Evolutionary conservation across 2,888 invertebrate species (phyloP).

Genomic region (Drosophila lutescens): DNA sequence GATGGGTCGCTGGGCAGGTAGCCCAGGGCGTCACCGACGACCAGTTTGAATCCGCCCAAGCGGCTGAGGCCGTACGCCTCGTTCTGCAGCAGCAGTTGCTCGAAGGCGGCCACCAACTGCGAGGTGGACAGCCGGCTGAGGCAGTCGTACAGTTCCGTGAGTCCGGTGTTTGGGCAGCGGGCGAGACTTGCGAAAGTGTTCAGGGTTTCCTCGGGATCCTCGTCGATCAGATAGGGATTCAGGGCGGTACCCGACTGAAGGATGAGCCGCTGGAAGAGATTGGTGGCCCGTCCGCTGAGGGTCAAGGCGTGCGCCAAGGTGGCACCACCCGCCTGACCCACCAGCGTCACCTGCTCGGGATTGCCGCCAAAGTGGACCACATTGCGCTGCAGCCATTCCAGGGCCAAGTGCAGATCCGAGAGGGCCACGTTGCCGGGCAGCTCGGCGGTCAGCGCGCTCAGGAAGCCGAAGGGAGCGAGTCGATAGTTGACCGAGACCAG

Average conservation of each 20-base stretch:
- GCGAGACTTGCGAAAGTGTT: slow-evolving; percentile 82
- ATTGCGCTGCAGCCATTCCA: slow-evolving; percentile 85
- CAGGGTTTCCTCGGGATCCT: slow-evolving; percentile 82
- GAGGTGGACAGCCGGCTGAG: slow-evolving; percentile 73
- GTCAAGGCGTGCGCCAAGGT: slow-evolving; percentile 85
- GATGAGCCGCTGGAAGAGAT: slow-evolving; percentile 85
- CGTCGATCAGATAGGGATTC: slow-evolving; percentile 85
- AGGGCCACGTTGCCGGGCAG: slow-evolving; percentile 86
- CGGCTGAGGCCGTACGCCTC: slow-evolving; percentile 68
- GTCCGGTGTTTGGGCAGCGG: slow-evolving; percentile 71
- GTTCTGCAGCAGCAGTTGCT: slow-evolving; percentile 71
- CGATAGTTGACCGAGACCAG: slow-evolving; percentile 85
- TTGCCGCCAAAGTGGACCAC: slow-evolving; percentile 85
- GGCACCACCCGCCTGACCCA: slow-evolving; percentile 86
- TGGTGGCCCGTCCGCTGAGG: slow-evolving; percentile 82
- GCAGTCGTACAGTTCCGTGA: slow-evolving; percentile 59
- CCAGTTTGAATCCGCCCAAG: slow-evolving; percentile 80
- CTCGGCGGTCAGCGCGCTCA: slow-evolving; percentile 85
- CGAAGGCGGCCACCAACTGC: slow-evolving; percentile 70
- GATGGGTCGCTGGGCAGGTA: slow-evolving; percentile 79
- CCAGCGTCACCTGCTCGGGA: slow-evolving; percentile 84
- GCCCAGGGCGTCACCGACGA: slow-evolving; percentile 80
- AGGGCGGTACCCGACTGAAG: slow-evolving; percentile 86
- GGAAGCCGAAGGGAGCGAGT: slow-evolving; percentile 85
- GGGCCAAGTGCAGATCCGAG: slow-evolving; percentile 85